phyloP scores from a whole-genome alignment of 2,113 vertebrate species.

The Scomber japonicus region DNA sequence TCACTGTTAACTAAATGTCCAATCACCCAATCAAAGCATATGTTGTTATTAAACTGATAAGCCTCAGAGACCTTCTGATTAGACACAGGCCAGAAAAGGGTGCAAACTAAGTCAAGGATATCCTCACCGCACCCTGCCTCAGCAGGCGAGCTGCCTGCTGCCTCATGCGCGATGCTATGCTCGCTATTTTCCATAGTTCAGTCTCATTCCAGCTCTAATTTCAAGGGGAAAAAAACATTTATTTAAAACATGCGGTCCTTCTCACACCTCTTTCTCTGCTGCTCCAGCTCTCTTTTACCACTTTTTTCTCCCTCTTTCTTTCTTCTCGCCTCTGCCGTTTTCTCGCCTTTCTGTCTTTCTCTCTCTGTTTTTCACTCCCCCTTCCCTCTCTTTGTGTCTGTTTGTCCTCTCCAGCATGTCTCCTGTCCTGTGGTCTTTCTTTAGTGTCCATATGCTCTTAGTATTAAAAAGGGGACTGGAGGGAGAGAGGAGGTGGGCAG shows the following conservation, averaged over 20 bases:
- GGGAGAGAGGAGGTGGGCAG: constrained; percentile 59
- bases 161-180: constrained; percentile 59
- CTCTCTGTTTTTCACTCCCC: constrained; percentile 7
- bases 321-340: background rate
- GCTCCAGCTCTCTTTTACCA: constrained; percentile 7
- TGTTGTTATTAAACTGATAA: constrained; percentile 51
- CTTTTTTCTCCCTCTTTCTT: background rate
- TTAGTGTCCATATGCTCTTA: constrained; percentile 75
- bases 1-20: constrained; percentile 12
- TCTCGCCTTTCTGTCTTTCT: constrained; percentile 1
- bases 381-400: constrained; percentile 24
- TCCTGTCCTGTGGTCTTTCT: constrained; percentile 69
- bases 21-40: constrained; percentile 35
- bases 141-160: constrained; percentile 64
- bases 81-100: constrained; percentile 58
- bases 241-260: constrained; percentile 47
- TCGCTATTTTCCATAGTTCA: constrained; percentile 62
- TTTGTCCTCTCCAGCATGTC: constrained; percentile 61
- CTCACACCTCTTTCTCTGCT: constrained; percentile 29
- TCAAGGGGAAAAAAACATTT: constrained; percentile 51
- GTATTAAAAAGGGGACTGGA: constrained; percentile 60
- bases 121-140: constrained; percentile 78
- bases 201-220: constrained; percentile 58
- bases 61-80: constrained; percentile 52
- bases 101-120: constrained; percentile 73